Evolutionary conservation across 2,113 vertebrate genomes (phyloP).

Genomic region (Anarhynchus alexandrinus): DNA sequence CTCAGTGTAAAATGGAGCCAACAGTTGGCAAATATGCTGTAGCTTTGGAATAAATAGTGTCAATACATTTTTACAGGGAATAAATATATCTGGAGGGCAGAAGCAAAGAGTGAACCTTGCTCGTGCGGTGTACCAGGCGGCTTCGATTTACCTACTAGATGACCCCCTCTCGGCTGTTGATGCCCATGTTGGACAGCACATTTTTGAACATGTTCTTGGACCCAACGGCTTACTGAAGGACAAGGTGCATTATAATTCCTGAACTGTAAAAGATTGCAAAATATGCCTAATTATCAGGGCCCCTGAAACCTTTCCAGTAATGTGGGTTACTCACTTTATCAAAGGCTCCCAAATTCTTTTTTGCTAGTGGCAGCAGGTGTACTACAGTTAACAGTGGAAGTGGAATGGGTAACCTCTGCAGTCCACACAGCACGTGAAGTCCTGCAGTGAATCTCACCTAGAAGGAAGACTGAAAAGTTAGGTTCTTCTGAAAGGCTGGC

Average conservation of each 20-base stretch:
- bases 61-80: slow-evolving; percentile 74
- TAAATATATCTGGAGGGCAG: slow-evolving; percentile 93
- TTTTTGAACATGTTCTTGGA: slow-evolving; percentile 91
- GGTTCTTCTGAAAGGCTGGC: background rate
- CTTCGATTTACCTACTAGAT: slow-evolving; percentile 87
- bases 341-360: background rate
- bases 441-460: background rate
- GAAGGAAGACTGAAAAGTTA: background rate
- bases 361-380: background rate
- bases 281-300: background rate
- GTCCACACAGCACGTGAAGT: background rate
- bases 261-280: background rate
- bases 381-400: background rate
- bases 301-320: background rate
- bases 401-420: background rate
- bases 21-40: background rate
- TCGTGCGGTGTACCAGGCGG: slow-evolving; percentile 87
- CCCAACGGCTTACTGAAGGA: slow-evolving; percentile 86
- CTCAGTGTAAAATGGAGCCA: background rate
- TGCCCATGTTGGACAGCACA: slow-evolving; percentile 86
- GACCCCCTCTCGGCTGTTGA: slow-evolving; percentile 92
- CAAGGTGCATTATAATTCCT: slow-evolving; percentile 73
- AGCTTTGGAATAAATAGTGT: background rate
- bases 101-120: slow-evolving; percentile 92
- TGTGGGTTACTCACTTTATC: background rate